Evolutionary conservation across 2,113 vertebrate genomes (phyloP).

Genomic region (Brachirus orientalis): DNA sequence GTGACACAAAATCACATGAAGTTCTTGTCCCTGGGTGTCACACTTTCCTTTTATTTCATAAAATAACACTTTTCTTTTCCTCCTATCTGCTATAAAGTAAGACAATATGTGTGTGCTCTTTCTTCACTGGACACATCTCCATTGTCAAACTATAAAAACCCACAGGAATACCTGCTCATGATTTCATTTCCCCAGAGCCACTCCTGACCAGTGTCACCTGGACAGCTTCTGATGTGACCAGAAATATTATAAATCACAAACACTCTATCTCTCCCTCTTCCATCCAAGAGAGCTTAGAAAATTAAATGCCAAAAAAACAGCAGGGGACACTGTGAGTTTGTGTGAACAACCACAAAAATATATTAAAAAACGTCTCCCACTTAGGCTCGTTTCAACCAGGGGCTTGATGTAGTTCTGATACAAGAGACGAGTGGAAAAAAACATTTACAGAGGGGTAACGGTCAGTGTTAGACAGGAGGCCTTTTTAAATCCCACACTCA

Average conservation of each 20-base stretch:
- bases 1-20: no score
- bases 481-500: conserved; percentile 79
- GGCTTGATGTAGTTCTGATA: conserved; percentile 74
- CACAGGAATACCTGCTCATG: conserved; percentile 84
- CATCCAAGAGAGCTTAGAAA: conserved; percentile 73
- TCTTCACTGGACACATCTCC: conserved; percentile 73
- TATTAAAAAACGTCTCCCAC: conserved; percentile 85
- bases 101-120: conserved; percentile 50
- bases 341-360: conserved; percentile 69
- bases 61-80: conserved; percentile 58
- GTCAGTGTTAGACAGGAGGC: conserved; percentile 72
- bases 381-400: conserved; percentile 75
- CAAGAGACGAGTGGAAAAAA: conserved; percentile 79
- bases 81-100: conserved; percentile 53
- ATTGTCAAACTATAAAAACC: conserved; percentile 86
- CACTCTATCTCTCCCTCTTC: conserved; percentile 33
- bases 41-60: neutral
- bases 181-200: conserved; percentile 86
- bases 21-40: neutral
- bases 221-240: conserved; percentile 33
- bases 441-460: conserved; percentile 61
- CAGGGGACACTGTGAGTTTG: conserved; percentile 73
- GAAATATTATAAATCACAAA: conserved; percentile 19
- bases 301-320: conserved; percentile 81
- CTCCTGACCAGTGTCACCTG: conserved; percentile 69